A percentile compares a stretch with the other conserved stretches of the same genome.
Evolutionary conservation across 2,888 invertebrate species (phyloP).

Genomic region (Tinea pellionella): DNA sequence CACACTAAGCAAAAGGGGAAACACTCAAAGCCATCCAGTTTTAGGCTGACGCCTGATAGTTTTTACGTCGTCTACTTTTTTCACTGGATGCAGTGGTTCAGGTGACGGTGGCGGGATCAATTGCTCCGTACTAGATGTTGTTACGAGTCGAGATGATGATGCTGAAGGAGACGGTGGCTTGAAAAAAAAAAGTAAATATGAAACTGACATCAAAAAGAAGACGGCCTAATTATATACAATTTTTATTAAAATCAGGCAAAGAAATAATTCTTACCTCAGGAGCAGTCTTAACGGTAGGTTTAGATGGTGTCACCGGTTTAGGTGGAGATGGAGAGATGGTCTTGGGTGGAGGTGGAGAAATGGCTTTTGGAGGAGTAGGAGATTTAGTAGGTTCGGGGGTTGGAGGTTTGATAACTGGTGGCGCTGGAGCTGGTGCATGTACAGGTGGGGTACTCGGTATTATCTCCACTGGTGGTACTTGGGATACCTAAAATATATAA

Average conservation of each 20-base stretch:
- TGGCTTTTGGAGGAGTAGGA: slow-evolving; percentile 6
- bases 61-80: slow-evolving; percentile 64
- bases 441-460: slow-evolving; percentile 43
- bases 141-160: slow-evolving; percentile 36
- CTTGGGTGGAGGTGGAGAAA: not conserved
- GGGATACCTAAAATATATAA: slow-evolving; percentile 26
- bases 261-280: not conserved
- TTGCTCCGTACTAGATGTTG: slow-evolving; percentile 63
- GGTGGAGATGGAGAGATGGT: slow-evolving; percentile 19
- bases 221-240: too few species aligned
- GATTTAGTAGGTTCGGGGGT: slow-evolving; percentile 8
- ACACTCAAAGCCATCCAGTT: slow-evolving; percentile 66
- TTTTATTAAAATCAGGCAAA: too few species aligned
- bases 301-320: slow-evolving; percentile 13
- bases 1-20: not conserved
- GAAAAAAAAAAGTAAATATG: slow-evolving; percentile 16
- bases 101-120: slow-evolving; percentile 56
- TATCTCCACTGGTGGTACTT: slow-evolving; percentile 39
- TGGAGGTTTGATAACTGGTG: slow-evolving; percentile 20
- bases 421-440: not conserved
- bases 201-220: too few species aligned
- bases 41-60: slow-evolving; percentile 68
- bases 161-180: slow-evolving; percentile 28
- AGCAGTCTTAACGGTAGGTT: too few species aligned
- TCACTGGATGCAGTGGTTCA: slow-evolving; percentile 41